Evolutionary conservation across 2,888 invertebrate species (phyloP), one percentile per base, ranked within the genome.

Genomic region (Orchestes rusci): DNA sequence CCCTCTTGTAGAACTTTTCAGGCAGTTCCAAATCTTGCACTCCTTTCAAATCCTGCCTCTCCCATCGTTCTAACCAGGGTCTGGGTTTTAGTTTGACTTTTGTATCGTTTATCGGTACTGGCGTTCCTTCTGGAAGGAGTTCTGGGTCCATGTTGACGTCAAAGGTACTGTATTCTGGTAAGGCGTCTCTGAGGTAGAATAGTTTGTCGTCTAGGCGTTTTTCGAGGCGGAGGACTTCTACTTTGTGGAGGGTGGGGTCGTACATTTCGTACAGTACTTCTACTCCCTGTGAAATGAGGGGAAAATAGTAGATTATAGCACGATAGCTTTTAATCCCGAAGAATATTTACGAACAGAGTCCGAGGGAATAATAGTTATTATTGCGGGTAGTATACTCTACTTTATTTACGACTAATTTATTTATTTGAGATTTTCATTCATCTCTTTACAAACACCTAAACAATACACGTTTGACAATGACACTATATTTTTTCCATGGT

Each of bases 61-160:
- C 92, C 91, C 94, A 99, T 51, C 86, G 76, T 57, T 82, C 80
- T n/a, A 82, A 64, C 97, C 97, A 99, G 0, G 97, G 96, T 37
- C 77, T 79, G 3, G 84, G 81, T 61, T 84, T 86, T 34, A 89
- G 62, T 58, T 75, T 75, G 0, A 85, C 83, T 77, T 80, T 64
- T 10, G 63, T 61, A 16, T 59, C 51, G 55, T 69, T 68, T 18
- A 69, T 48, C 4, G 69, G 67, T n/a, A 69, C 53, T 33, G 61
- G 50, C 16, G 59, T 50, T 58, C 86, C 90, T 62, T 90, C 87
- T 2, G 85, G 80, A 29, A 84, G 67, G 43, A 79, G 70, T 64
- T 91, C 90, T 2, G 82, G 73, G 58, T 93, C 89, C 90, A 97
- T 90, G 61, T 96, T 86, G 43, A 87, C 73, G 53, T 93, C 84